These are phyloP conservation scores for Gnathonemus echidnorhynchus DNA, from an alignment of 2,113 vertebrate genomes.

Conservation along the genomic window DNA sequence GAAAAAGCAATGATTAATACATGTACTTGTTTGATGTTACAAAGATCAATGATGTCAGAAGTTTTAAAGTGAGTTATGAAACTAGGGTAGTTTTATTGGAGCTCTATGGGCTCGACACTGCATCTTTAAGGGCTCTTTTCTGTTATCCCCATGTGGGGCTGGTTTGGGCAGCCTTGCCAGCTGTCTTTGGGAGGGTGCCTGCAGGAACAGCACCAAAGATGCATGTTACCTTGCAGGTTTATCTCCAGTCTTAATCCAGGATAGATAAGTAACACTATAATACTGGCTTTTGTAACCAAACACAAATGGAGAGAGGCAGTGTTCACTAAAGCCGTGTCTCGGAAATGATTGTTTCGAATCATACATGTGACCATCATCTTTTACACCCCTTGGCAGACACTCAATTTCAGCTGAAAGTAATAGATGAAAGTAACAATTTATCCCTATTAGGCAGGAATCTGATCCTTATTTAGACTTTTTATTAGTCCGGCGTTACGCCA, in stretches of 20 bases:
- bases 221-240: not conserved
- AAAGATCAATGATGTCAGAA: not conserved
- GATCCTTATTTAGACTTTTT: conserved; percentile 1
- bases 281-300: not conserved
- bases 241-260: not conserved
- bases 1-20: not conserved
- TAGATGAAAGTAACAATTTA: not conserved
- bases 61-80: not conserved
- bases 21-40: not conserved
- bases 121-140: not conserved
- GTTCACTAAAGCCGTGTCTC: not conserved
- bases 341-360: not conserved
- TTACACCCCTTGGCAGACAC: not conserved
- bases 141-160: not conserved
- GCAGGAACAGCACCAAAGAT: not conserved
- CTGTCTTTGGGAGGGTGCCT: not conserved
- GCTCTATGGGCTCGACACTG: not conserved
- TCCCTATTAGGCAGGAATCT: not conserved
- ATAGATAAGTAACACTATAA: not conserved
- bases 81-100: not conserved
- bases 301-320: not conserved
- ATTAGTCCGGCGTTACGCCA: not conserved
- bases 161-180: not conserved
- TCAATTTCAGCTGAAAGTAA: not conserved
- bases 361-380: not conserved